Conservation (phyloP, 2,797 vertebrate genomes). For the Megalops cyprinoides region DNA sequence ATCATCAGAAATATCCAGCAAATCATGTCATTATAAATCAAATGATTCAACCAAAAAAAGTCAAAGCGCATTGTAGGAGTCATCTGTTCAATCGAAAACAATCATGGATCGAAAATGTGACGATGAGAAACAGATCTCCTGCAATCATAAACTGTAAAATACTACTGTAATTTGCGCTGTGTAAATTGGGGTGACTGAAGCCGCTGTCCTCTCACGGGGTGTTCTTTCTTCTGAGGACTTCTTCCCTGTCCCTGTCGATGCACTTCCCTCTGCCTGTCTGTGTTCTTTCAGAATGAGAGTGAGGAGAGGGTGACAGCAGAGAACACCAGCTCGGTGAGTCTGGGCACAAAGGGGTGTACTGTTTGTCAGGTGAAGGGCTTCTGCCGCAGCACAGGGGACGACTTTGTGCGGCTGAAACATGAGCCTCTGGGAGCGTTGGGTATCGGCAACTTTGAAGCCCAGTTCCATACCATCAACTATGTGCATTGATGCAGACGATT, state of each 20-base stretch:
- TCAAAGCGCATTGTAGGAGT: no score
- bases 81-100: no score
- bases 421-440: conserved; percentile 24
- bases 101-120: no score
- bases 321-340: conserved; percentile 68
- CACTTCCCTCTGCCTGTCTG: conserved; percentile 44
- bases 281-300: conserved; percentile 66
- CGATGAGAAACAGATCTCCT: no score
- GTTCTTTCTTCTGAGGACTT: not conserved
- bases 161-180: not conserved
- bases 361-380: conserved; percentile 28
- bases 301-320: conserved; percentile 63
- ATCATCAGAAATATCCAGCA: not conserved
- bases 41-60: not conserved
- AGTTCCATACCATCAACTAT: not conserved
- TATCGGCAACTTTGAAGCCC: not conserved
- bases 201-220: not conserved
- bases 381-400: conserved; percentile 35
- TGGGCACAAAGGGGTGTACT: not conserved
- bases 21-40: not conserved
- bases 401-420: conserved; percentile 37
- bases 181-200: not conserved
- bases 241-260: conserved; percentile 2
- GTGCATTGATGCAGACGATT: not conserved
- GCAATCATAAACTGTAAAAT: no score